phyloP scores from a whole-genome alignment of 2,888 invertebrate genomes.

The Entomobrya multifasciata region DNA sequence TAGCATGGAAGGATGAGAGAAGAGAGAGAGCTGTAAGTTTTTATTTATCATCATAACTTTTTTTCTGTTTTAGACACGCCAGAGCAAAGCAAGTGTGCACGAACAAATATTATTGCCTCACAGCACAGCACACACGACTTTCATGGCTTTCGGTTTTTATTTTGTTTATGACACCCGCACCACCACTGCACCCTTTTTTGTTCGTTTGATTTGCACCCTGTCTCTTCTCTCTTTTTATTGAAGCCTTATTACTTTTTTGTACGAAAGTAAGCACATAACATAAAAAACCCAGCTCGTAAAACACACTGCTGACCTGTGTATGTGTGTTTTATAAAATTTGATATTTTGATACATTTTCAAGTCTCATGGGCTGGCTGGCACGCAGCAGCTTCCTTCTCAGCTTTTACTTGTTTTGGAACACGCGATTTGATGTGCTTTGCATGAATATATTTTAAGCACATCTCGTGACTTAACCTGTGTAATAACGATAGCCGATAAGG shows the following conservation, averaged over 20 bases:
- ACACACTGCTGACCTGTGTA: neutral
- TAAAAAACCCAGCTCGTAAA: neutral
- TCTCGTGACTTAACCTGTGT: too few species aligned
- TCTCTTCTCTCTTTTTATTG: neutral
- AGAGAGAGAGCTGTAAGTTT: slow-evolving; percentile 79
- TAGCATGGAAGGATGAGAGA: slow-evolving; percentile 78
- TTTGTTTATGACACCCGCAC: neutral
- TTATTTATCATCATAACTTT: neutral
- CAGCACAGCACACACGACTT: neutral
- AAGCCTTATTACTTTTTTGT: slow-evolving; percentile 1
- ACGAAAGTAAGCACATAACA: too few species aligned
- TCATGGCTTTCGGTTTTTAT: slow-evolving; percentile 32
- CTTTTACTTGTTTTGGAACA: neutral
- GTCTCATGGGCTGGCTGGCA: too few species aligned
- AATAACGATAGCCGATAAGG: too few species aligned
- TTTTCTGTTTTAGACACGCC: neutral
- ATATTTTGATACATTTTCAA: too few species aligned
- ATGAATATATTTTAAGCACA: too few species aligned
- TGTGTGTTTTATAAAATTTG: too few species aligned
- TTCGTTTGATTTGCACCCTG: neutral
- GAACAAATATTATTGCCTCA: neutral
- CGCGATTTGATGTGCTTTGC: neutral
- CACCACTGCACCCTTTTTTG: slow-evolving; percentile 21
- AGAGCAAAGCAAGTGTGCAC: neutral
- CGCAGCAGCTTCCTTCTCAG: too few species aligned